Conservation (phyloP, 2,113 vertebrate genomes). For the Phylloscopus trochilus region DNA sequence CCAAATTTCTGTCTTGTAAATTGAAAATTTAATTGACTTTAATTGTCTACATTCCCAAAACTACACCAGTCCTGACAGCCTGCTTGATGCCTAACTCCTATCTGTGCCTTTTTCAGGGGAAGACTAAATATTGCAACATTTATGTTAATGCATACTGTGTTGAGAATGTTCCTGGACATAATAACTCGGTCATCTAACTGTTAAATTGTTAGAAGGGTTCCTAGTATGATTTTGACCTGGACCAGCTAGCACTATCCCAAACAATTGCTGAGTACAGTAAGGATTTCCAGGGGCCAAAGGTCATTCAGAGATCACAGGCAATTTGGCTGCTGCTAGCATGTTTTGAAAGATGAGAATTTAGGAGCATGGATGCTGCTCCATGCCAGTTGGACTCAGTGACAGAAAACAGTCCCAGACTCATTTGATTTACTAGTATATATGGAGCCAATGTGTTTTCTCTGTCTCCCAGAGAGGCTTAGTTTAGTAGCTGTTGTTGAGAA, state of each 20-base stretch:
- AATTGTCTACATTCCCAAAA: neutral
- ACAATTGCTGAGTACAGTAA: constrained; percentile 21
- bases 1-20: neutral
- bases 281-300: constrained; percentile 37
- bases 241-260: neutral
- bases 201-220: neutral
- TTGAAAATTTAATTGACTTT: neutral
- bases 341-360: constrained; percentile 36
- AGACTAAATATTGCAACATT: neutral
- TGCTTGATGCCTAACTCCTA: neutral
- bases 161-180: neutral
- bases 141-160: neutral
- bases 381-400: constrained; percentile 47
- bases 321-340: constrained; percentile 22
- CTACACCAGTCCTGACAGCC: neutral
- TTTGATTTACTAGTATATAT: constrained; percentile 24
- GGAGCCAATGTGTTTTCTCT: constrained; percentile 12
- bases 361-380: constrained; percentile 9
- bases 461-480: neutral
- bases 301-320: constrained; percentile 23
- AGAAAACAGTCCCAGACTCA: constrained; percentile 30
- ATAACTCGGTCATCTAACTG: neutral
- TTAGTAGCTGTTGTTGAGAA: constrained; percentile 30
- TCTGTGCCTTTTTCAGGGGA: neutral
- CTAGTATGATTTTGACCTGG: neutral